These are phyloP conservation scores for Rhabditoides inermis DNA, from an alignment of 2,888 invertebrate genomes.

Conservation along the genomic window DNA sequence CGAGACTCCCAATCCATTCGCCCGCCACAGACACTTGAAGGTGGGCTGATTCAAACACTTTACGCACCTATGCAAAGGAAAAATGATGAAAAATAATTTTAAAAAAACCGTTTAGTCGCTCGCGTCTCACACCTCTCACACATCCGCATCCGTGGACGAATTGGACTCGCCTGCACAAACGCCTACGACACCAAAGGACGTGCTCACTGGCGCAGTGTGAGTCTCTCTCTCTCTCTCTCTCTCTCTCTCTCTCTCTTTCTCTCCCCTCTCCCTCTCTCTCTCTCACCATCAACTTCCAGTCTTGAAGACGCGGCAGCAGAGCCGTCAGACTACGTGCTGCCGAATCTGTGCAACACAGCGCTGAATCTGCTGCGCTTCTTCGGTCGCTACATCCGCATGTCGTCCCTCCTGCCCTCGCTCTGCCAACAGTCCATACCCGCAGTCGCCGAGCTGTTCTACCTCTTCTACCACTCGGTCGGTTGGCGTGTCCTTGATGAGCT, in stretches of 20 bases:
- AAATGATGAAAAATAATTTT: too few species aligned
- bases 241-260: too few species aligned
- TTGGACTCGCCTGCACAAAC: too few species aligned
- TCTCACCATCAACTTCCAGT: too few species aligned
- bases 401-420: conserved; percentile 42
- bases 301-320: conserved; percentile 13
- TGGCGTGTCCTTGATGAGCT: neutral
- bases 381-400: conserved; percentile 48
- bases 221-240: too few species aligned
- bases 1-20: conserved; percentile 10
- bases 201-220: too few species aligned
- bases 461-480: conserved; percentile 36
- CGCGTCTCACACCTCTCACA: neutral
- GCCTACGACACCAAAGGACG: too few species aligned
- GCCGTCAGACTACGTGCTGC: conserved; percentile 16
- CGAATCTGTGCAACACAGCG: conserved; percentile 49
- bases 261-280: too few species aligned
- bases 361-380: conserved; percentile 44
- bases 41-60: too few species aligned
- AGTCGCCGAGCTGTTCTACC: conserved; percentile 42
- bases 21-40: too few species aligned
- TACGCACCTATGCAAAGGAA: too few species aligned
- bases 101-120: too few species aligned
- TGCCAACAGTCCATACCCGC: conserved; percentile 37
- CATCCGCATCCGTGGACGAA: neutral